Percentiles rank a stretch among this genome's conserved stretches.
Evolutionary conservation across 2,888 invertebrate genomes (phyloP).

Genomic region (Orgyia antiqua): DNA sequence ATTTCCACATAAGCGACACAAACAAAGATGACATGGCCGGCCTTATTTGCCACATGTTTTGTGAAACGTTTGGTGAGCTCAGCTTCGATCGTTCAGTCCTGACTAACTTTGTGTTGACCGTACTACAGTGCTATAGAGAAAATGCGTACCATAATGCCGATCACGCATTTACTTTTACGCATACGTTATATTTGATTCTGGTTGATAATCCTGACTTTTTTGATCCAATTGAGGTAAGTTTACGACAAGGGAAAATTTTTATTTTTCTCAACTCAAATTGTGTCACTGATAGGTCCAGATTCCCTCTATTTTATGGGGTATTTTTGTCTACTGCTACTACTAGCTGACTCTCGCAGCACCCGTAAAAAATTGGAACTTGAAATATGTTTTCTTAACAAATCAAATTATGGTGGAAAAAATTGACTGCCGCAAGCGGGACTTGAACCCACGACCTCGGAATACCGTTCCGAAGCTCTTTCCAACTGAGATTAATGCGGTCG

Average conservation of each 20-base stretch:
- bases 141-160: conserved; percentile 81
- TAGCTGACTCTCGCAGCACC: too few relatives aligned
- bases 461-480: too few relatives aligned
- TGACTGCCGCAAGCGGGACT: too few relatives aligned
- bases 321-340: too few relatives aligned
- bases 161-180: conserved; percentile 80
- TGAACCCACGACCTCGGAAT: too few relatives aligned
- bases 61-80: conserved; percentile 58
- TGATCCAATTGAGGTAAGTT: conserved; percentile 62
- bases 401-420: too few relatives aligned
- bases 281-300: too few relatives aligned
- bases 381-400: too few relatives aligned
- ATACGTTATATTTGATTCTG: conserved; percentile 79
- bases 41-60: conserved; percentile 71
- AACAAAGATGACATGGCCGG: conserved; percentile 70
- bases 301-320: too few relatives aligned
- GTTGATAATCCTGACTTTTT: conserved; percentile 64
- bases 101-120: conserved; percentile 70
- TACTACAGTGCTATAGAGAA: conserved; percentile 63
- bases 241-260: too few relatives aligned
- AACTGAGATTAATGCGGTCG: too few relatives aligned
- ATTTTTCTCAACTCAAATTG: neutral
- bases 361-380: too few relatives aligned
- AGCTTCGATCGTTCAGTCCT: conserved; percentile 51
- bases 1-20: conserved; percentile 75